Base-by-base conservation (phyloP, 2,797 vertebrate genomes). In the Anguilla obscura region DNA sequence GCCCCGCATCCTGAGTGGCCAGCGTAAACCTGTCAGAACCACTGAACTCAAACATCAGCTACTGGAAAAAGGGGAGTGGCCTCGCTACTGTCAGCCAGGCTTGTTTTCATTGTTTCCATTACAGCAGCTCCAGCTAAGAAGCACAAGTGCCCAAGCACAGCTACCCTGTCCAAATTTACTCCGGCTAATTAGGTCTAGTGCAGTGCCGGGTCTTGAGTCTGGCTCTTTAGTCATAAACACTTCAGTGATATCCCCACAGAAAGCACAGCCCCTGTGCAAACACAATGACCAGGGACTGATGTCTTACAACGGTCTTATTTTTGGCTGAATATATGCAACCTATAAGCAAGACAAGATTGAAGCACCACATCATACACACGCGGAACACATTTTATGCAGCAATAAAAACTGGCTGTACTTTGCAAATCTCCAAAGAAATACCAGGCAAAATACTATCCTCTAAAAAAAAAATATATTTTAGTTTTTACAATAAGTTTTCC, bases 21-120 rank as follows among this genome's bases (percentile, higher is more conserved):
- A n/a, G 79, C 79, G n/a, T 50, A n/a, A 82, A n/a, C 79, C 33
- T 2, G 4, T 48, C 79, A 50, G 5, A 48, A 48, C 18, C 45
- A 50, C 7, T 33, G 0, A 50, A 12, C 1, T 50, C 45, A 24
- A 50, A 10, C 21, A 45, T n/a, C 7, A 50, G 79, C 16, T n/a
- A 24, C 79, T 82, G 79, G 79, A 82, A 82, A 82, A 50, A 82
- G 79, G 45, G 79, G 45, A 50, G 79, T 45, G 71, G 79, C 21
- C 33, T 48, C n/a, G n/a, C n/a, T n/a, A n/a, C n/a, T 2, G 2
- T n/a, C 45, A 10, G 40, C 45, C 45, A 50, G 9, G 76, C 76
- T 24, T 76, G 71, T 76, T 76, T 76, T 36, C 71, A 76, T 82
- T 50, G 24, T 82, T 82, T 50, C 79, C 79, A 82, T 50, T 50